Evolutionary conservation across 2,113 vertebrate species (phyloP).

Genomic region (Tringa solitaria): DNA sequence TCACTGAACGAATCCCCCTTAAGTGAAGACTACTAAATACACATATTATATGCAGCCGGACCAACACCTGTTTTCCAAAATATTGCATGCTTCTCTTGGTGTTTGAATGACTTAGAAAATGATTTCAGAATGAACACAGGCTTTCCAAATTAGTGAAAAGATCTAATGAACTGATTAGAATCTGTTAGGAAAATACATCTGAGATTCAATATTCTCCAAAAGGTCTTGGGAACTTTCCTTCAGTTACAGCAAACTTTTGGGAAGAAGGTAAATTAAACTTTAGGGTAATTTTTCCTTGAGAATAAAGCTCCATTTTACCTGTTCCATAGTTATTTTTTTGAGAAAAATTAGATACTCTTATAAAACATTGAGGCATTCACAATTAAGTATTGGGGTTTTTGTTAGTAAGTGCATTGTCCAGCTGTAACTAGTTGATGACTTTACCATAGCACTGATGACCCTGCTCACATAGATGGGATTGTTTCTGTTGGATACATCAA

Average conservation of each 20-base stretch:
- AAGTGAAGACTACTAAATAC: background rate
- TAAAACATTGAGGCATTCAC: background rate
- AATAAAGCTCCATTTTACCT: background rate
- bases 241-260: background rate
- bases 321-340: background rate
- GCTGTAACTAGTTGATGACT: background rate
- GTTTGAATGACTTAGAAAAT: background rate
- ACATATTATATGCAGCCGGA: background rate
- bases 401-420: background rate
- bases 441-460: conserved; percentile 56
- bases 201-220: background rate
- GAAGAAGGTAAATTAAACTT: background rate
- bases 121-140: background rate
- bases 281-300: background rate
- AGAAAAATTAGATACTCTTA: background rate
- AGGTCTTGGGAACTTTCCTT: background rate
- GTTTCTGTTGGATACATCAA: background rate
- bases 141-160: background rate
- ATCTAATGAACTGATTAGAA: background rate
- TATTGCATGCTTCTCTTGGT: background rate
- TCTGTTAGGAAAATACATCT: background rate
- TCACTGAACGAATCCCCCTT: background rate
- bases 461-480: conserved; percentile 49
- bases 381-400: accelerated
- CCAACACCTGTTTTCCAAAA: background rate